phyloP scores from a whole-genome alignment of 2,888 invertebrate genomes.

The Eucera pruinosa region DNA sequence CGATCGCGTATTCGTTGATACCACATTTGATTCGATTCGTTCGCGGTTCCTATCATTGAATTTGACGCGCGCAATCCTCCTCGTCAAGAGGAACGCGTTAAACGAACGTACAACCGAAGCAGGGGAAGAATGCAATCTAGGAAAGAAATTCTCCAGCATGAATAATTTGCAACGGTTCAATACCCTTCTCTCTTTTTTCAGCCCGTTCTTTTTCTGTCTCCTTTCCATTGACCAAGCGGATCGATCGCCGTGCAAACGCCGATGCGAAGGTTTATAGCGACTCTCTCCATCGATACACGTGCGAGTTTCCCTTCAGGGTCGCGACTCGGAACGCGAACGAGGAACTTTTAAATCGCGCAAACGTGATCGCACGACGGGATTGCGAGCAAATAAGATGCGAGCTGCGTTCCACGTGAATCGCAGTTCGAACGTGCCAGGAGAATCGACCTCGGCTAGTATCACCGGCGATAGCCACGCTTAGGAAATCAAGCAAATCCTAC shows the following conservation, averaged over 20 bases:
- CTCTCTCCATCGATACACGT: conserved; percentile 18
- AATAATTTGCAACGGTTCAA: conserved; percentile 2
- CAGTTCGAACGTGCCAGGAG: background rate
- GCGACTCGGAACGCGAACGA: conserved; percentile 25
- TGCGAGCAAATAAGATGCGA: conserved; percentile 36
- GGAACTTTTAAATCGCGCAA: conserved; percentile 65
- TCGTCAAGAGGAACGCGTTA: background rate
- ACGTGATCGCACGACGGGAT: conserved; percentile 62
- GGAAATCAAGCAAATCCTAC: conserved; percentile 30
- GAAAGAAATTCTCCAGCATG: background rate
- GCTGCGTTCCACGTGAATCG: conserved; percentile 21
- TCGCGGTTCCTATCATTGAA: conserved; percentile 15
- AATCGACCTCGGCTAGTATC: conserved; percentile 15
- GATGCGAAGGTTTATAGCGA: conserved; percentile 8
- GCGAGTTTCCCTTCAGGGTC: conserved; percentile 11
- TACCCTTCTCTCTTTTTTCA: background rate
- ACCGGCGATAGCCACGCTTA: background rate
- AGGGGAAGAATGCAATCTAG: background rate
- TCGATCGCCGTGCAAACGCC: conserved; percentile 3
- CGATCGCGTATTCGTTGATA: conserved; percentile 28
- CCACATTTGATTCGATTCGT: conserved; percentile 2
- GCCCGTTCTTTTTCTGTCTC: background rate
- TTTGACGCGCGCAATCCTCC: background rate
- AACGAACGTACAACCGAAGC: background rate
- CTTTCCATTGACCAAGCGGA: background rate